A percentile compares a stretch with the other conserved stretches of the same genome.
Conservation (phyloP, 2,797 vertebrate genomes). For the Cossypha niveicapilla region DNA sequence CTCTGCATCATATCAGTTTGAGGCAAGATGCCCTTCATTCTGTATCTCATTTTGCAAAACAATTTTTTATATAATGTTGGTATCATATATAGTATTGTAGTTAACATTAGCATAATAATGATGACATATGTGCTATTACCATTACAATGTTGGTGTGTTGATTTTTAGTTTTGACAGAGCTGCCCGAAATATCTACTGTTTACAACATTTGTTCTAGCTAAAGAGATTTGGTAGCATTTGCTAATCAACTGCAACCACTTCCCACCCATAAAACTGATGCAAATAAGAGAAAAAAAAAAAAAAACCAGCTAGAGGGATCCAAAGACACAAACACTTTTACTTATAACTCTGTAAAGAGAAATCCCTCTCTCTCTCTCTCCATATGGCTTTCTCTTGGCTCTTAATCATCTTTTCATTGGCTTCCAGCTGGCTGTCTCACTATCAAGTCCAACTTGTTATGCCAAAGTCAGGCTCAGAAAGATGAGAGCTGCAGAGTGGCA, state of each 20-base stretch:
- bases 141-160: not conserved
- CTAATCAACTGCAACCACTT: conserved; percentile 42
- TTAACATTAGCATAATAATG: not conserved
- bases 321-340: conserved; percentile 63
- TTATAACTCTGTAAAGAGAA: conserved; percentile 55
- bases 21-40: not conserved
- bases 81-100: not conserved
- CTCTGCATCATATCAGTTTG: not conserved
- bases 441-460: conserved; percentile 48
- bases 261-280: conserved; percentile 22
- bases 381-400: conserved; percentile 66
- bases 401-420: conserved; percentile 48
- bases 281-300: not conserved
- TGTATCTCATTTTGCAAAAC: not conserved
- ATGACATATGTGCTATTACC: not conserved
- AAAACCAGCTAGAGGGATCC: conserved; percentile 15
- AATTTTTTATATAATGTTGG: not conserved
- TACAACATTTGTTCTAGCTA: conserved; percentile 54
- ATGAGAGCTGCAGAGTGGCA: not conserved
- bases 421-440: conserved; percentile 65
- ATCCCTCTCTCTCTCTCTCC: conserved; percentile 48
- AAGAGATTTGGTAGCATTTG: conserved; percentile 23
- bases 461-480: conserved; percentile 29
- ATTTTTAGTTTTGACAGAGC: conserved; percentile 4
- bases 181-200: conserved; percentile 26